phyloP scores from a whole-genome alignment of 2,113 vertebrate species.

The Lagopus leucura region DNA sequence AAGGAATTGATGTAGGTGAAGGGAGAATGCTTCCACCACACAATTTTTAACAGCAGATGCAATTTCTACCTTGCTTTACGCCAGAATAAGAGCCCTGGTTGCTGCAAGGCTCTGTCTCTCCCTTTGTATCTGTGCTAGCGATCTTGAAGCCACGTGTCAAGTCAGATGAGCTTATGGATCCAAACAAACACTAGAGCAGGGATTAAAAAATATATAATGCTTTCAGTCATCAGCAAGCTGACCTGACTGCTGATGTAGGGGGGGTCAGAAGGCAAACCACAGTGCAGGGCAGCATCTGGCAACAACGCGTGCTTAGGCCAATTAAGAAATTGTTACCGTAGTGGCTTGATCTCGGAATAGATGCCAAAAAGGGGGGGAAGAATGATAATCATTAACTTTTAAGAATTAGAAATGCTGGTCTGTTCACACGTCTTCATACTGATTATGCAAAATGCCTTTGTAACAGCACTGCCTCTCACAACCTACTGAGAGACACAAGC shows the following conservation, averaged over 20 bases:
- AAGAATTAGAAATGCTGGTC: constrained; percentile 38
- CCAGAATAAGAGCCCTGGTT: fast-evolving
- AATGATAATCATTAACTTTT: constrained; percentile 52
- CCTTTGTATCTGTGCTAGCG: neutral
- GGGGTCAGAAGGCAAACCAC: constrained; percentile 13
- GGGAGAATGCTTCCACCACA: neutral
- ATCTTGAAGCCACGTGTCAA: neutral
- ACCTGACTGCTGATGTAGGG: neutral
- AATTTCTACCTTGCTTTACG: fast-evolving
- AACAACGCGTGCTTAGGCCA: neutral
- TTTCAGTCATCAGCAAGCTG: neutral
- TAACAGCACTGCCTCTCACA: neutral
- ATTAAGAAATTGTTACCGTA: neutral
- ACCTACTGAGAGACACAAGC: neutral
- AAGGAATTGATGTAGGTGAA: neutral
- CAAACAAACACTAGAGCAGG: neutral
- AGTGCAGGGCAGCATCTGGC: neutral
- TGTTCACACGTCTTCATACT: constrained; percentile 33
- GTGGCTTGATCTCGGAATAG: neutral
- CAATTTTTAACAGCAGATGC: fast-evolving
- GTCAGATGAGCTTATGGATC: neutral
- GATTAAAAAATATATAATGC: neutral
- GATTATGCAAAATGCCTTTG: constrained; percentile 44
- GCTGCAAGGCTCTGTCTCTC: neutral
- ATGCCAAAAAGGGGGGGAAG: neutral